Evolutionary conservation across 1,140 invertebrate genomes (phyloP).

Genomic region (Elymnias hypermnestra): DNA sequence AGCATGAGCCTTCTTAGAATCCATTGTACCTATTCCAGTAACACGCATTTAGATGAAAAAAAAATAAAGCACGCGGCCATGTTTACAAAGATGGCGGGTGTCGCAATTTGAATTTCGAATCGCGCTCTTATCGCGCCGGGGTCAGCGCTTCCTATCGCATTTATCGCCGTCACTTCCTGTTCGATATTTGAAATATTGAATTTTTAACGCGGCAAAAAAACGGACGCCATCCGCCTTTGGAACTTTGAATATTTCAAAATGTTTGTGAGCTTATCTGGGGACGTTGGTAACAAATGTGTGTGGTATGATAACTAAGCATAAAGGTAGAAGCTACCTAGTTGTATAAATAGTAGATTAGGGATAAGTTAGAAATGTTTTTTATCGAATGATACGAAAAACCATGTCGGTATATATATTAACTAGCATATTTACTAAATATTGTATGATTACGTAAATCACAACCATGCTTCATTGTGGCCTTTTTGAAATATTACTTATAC

Average conservation of each 20-base stretch:
- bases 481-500: no score
- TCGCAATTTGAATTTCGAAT: conserved; percentile 51
- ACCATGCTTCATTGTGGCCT: no score
- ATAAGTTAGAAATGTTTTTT: no score
- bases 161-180: conserved; percentile 54
- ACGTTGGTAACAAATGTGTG: background rate
- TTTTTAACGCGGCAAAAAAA: conserved; percentile 4
- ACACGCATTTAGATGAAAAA: conserved; percentile 18
- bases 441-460: no score
- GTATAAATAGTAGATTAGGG: no score
- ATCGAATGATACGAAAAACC: no score
- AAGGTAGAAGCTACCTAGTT: no score
- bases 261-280: background rate
- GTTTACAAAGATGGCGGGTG: conserved; percentile 41
- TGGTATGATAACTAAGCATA: no score
- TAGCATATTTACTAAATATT: no score
- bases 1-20: background rate
- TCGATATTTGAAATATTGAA: conserved; percentile 47
- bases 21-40: background rate
- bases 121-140: conserved; percentile 46
- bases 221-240: background rate
- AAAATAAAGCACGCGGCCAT: conserved; percentile 23
- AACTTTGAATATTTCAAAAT: no score
- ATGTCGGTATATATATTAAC: no score
- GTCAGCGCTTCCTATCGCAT: conserved; percentile 57